Evolutionary conservation across 2,797 vertebrate genomes (phyloP), one percentile per base, ranked within the genome.

Genomic region (Cygnus olor): DNA sequence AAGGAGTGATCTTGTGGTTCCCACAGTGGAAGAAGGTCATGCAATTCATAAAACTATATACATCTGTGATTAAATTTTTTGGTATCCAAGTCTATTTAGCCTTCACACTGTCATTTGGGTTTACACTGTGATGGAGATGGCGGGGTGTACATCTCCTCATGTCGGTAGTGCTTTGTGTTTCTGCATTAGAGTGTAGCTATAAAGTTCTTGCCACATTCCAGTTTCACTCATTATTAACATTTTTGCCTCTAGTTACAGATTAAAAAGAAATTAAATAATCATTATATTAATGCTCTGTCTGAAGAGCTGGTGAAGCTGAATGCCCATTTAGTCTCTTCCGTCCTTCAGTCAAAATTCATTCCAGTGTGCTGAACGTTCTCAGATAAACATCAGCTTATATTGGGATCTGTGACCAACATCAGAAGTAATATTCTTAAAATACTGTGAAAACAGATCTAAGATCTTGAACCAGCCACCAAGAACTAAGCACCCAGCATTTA

Each of bases 261-360:
- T 72, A 70, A 77, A 92, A 90, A 0, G 22, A 92, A 79, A 81
- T 47, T 47, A 47, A 47, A 22, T 47, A 47, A 47, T 49, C 15
- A 6, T 70, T 88, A 80, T 38, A 25, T 56, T 74, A 70, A 84
- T 88, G 19, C 68, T 30, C 51, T 63, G 40, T 40, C 18, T 77
- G 28, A 89, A 80, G 36, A 71, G 44, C 1, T 88, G 53, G 21
- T 85, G 76, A 83, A 91, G 53, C 40, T 73, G 61, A 93, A 91
- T 71, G 53, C 19, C 11, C 20, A 69, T 89, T 93, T 54, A 81
- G 10, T 65, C 15, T 40, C 21, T 85, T 89, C 10, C 19, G 80
- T 27, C 22, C 38, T 85, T 93, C 64, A 21, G 53, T 74, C 69
- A 94, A 90, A 92, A 87, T 79, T 79, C 87, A 76, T 85, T 91